Evolutionary conservation across 2,797 vertebrate species (phyloP), one percentile per base, ranked within the genome.

Genomic region (Macroramphosus scolopax): DNA sequence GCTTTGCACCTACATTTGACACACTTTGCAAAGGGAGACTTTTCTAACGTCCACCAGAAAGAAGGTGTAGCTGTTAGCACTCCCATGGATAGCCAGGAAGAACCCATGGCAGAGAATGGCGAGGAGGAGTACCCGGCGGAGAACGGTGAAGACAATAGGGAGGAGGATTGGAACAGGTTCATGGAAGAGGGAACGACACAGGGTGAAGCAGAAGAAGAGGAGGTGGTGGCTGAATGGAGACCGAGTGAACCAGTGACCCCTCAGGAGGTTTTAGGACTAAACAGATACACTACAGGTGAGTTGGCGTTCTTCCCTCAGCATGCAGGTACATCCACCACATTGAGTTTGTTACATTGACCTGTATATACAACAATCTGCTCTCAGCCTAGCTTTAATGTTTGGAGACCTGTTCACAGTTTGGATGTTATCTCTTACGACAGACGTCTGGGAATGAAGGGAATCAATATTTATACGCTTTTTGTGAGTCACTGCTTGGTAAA

Each of bases 241-340:
- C 54, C 48, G 1, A 69, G 64, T 22, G 70, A 78, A 32, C 34
- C 76, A 1, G 75, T 85, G 38, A 82, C 77, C 20, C 78, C 84
- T 1, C 56, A 78, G 34, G 48, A 66, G 2, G 80, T 88, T 28
- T 65, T 85, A 17, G 40, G 35, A n/a, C 73, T 87, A 33, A 61
- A 61, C 6, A 32, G 59, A 50, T 86, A 84, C 65, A 85, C 84
- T 0, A 13, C 51, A 6, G 78, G 84, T 86, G 53, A 85, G 82
- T 62, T 28, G 6, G 10, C 20, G 17, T 15, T 17, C n/a, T 32
- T 8, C 15, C 22, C 22, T 32, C 10, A 22, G 6, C 30, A 10
- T 8, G n/a, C 28, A 22, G 26, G 8, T 30, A n/a, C n/a, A n/a
- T n/a, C n/a, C n/a, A n/a, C n/a, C n/a, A n/a, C n/a, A n/a, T n/a